Percentiles rank a stretch among this genome's conserved stretches.
Conservation (phyloP, 2,797 vertebrate species). For the Ispidina lecontei region DNA sequence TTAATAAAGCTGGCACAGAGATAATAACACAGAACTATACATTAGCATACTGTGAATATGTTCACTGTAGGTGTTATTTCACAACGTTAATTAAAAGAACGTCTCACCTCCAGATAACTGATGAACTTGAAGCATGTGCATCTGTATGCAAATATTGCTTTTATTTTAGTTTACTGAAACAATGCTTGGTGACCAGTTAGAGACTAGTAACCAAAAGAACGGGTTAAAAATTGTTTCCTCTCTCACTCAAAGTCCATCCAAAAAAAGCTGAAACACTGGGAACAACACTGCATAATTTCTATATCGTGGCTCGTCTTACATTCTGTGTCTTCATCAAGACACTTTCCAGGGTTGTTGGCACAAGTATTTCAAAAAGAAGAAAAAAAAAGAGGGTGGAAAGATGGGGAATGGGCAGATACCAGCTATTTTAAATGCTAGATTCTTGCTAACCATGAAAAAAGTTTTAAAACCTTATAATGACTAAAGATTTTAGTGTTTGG, state of each 20-base stretch:
- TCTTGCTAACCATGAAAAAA: neutral
- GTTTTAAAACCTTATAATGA: neutral
- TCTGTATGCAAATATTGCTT: neutral
- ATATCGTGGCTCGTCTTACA: neutral
- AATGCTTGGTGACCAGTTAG: neutral
- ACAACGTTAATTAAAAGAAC: slow-evolving; percentile 2
- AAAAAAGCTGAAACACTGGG: neutral
- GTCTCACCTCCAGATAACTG: neutral
- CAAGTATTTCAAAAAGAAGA: neutral
- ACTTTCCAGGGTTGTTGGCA: neutral
- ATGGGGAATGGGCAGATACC: neutral
- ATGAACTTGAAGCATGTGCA: neutral
- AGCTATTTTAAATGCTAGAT: neutral
- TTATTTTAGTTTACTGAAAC: neutral
- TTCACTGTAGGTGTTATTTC: neutral
- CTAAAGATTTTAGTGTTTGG: neutral
- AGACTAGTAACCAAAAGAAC: neutral
- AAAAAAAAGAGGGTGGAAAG: neutral
- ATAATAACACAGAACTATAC: neutral
- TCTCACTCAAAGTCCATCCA: neutral
- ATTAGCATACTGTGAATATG: neutral
- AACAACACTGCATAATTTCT: neutral
- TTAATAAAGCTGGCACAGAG: slow-evolving; percentile 13
- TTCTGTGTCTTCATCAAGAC: neutral
- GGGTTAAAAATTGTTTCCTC: neutral